Percentiles rank a stretch among this genome's conserved stretches.
Conservation (phyloP, 2,797 vertebrate genomes). For the Channa striata region DNA sequence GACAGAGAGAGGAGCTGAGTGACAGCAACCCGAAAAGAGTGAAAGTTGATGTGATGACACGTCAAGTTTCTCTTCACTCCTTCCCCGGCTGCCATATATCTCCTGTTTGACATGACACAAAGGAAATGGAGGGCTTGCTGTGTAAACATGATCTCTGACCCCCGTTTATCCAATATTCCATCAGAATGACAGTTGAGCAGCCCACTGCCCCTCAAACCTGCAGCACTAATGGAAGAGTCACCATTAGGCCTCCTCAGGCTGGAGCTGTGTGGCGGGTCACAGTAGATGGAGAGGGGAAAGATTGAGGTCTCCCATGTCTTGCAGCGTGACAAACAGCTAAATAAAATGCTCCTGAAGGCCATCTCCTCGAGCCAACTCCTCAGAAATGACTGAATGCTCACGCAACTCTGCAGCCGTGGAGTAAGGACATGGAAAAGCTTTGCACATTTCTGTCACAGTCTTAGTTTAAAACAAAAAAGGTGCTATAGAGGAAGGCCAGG, state of each 20-base stretch:
- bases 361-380: constrained; percentile 51
- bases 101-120: constrained; percentile 45
- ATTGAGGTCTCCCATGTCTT: constrained; percentile 60
- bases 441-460: constrained; percentile 42
- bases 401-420: constrained; percentile 26
- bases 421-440: constrained; percentile 34
- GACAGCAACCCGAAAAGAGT: constrained; percentile 34
- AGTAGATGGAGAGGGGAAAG: constrained; percentile 47
- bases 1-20: not conserved
- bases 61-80: constrained; percentile 25
- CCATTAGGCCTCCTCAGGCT: constrained; percentile 46
- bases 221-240: constrained; percentile 50
- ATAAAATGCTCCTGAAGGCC: constrained; percentile 64
- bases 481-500: constrained; percentile 46
- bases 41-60: constrained; percentile 25
- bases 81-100: constrained; percentile 41
- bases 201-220: constrained; percentile 19
- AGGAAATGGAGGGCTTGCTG: constrained; percentile 69
- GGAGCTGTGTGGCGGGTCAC: constrained; percentile 37
- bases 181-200: constrained; percentile 52
- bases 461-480: constrained; percentile 31
- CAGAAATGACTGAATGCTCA: constrained; percentile 46
- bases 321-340: constrained; percentile 62
- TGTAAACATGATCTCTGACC: constrained; percentile 74
- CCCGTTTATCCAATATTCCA: constrained; percentile 64